Evolutionary conservation across 2,797 vertebrate species (phyloP), one percentile per base, ranked within the genome.

Genomic region (Lacerta bilineata): DNA sequence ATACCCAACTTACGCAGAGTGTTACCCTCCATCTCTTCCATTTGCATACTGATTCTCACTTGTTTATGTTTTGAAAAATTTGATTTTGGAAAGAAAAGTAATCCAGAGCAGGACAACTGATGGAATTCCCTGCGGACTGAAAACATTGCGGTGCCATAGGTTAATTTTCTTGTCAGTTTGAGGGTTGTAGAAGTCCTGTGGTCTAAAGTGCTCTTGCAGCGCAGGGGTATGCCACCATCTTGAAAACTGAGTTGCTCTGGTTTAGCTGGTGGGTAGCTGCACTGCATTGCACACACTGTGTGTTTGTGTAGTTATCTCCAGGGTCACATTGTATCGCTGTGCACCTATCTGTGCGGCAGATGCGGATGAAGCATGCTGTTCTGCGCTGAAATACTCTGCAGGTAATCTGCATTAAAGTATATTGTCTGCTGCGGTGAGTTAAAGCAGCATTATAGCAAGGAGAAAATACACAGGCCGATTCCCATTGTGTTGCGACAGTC

Each of bases 141-240:
- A 0, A 10, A 0, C 0, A 8, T 61, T 66, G 23, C 0, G 39
- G 85, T 29, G 0, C 33, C 0, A 8, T 84, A 17, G 18, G 46
- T 80, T 15, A 46, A 86, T 86, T 88, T 93, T 89, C 78, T 71
- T 33, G 88, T 85, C 71, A 87, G 71, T 89, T 43, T 18, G 39
- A 86, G 33, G 41, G 0, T 84, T 55, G 68, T 55, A 89, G 33
- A 74, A 74, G 72, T 83, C 90, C 93, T 29, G 84, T 84, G 29
- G 33, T 8, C 85, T 6, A 9, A 84, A 59, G 82, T 78, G 69
- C 86, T 69, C 80, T 82, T 81, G 87, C 72, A 75, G 77, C 50
- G 71, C 82, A 84, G 84, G 72, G 87, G 75, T 50, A 72, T 84
- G 20, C 77, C 55, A 83, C 76, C 66, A 59, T 84, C 85, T 27